Base-by-base conservation (phyloP, 2,888 invertebrate species). In the Drosophila paracracens region DNA sequence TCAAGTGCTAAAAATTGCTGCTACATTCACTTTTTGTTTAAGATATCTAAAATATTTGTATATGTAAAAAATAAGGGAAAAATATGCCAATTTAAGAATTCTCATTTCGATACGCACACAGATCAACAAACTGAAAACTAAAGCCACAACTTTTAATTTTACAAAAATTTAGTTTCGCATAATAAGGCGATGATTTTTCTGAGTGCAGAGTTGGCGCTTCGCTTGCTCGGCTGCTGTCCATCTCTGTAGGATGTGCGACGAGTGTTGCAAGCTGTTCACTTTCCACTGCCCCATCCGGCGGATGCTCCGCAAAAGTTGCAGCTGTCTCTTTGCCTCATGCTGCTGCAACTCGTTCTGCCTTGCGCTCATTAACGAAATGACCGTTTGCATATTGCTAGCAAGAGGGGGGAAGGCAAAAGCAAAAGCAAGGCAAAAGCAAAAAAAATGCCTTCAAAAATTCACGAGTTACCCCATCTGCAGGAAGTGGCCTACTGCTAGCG, bases 361-460 rank as follows among this genome's bases (percentile, higher is more conserved):
- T 70, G 77, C 81, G 81, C 91, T 92, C 91, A 91, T 91, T 91
- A 91, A 83, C 82, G 81, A 91, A 91, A 91, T 91, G 90, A 89
- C 91, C 91, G 81, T 83, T 87, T 90, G 84, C 88, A 88, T 84
- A 89, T 85, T 88, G 82, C 81, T 81, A 76, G 62, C 61, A 62
- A 71, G 40, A 53, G 53, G 50, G 13, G 54, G 50, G 33, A 51
- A 31, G 56, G 31, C 52, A 33, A 29, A 36, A 43, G 36, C 33
- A 29, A 36, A 33, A 33, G 58, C 36, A 60, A 38, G 54, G 70
- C 71, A 70, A 78, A 71, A 70, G 68, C 71, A 62, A 72, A 70
- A 76, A 78, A 84, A 88, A 76, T 83, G 83, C 81, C 83, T 88
- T 88, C 74, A 90, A 90, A 91, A 85, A 82, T 86, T 71, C 76